Conservation (phyloP, 2,888 invertebrate species). For the Dryomyza anilis region DNA sequence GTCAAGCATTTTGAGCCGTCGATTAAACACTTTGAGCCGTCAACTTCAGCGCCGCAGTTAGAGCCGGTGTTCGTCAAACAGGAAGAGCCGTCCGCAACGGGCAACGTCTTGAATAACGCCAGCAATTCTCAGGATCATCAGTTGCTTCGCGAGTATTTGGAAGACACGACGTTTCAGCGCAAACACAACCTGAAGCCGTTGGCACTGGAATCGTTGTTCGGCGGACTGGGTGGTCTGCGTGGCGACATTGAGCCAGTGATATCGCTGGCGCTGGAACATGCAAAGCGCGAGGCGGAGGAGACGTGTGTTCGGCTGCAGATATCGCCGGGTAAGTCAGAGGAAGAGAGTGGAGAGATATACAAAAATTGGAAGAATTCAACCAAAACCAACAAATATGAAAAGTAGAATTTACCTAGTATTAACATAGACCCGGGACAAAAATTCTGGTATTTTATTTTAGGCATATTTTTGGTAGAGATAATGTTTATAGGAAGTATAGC, state of each 20-base stretch:
- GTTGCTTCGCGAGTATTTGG: conserved; percentile 77
- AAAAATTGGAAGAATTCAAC: neutral
- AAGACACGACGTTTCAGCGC: conserved; percentile 85
- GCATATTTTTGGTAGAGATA: too few species aligned
- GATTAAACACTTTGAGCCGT: neutral
- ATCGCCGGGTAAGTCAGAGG: conserved; percentile 78
- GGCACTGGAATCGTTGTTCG: conserved; percentile 70
- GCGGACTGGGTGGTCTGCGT: conserved; percentile 65
- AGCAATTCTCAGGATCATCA: conserved; percentile 69
- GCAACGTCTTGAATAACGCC: conserved; percentile 38
- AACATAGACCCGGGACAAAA: too few species aligned
- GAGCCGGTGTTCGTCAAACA: conserved; percentile 3
- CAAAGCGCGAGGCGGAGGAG: conserved; percentile 82
- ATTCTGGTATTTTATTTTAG: neutral
- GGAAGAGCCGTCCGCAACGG: neutral
- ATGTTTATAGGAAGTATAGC: too few species aligned
- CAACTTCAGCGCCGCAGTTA: neutral
- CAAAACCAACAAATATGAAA: neutral
- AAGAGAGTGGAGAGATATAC: neutral
- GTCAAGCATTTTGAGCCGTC: conserved; percentile 29
- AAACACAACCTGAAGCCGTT: conserved; percentile 82
- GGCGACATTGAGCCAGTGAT: conserved; percentile 83
- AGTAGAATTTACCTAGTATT: too few species aligned
- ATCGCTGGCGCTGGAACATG: conserved; percentile 84
- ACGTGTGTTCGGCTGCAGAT: conserved; percentile 85